Base-by-base conservation (phyloP, 2,113 vertebrate species). In the Isurus oxyrinchus region DNA sequence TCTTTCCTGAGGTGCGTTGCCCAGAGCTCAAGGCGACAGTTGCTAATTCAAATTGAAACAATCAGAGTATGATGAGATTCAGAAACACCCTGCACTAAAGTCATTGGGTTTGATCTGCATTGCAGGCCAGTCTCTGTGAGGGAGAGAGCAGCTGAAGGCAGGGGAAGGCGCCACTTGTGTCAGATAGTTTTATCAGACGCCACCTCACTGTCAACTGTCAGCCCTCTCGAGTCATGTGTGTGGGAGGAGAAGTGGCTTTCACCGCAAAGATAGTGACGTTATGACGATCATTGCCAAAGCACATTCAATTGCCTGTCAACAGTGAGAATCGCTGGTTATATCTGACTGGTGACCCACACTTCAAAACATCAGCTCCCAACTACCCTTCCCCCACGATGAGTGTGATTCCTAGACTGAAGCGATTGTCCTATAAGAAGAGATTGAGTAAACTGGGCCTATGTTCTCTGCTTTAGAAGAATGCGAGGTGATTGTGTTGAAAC, bases 171-270 rank as follows among this genome's bases (percentile, higher is more conserved):
- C 63, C 72, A 67, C 44, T 14, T 5, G 19, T 72, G 66, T 23
- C 49, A 72, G 94, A 95, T 95, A 95, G 49, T 21, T 55, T 95
- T 95, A 95, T 95, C 94, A 95, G 55, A 69, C 8, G 3, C 0
- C 49, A 31, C 40, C 66, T 53, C 49, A 76, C 59, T 72, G 31
- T 1, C 44, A 95, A 95, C 94, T 72, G 94, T 21, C 94, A 94
- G 25, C 49, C 76, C 66, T 3, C 44, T 55, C 14, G 3, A 10
- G 44, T 95, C 66, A 72, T 23, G 0, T 69, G 94, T 2, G 1
- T 6, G 67, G 67, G 94, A 95, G 94, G 94, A 95, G 40, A 69
- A 95, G 94, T 49, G 61, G 3, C 40, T 95, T 95, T n/a, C 59
- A 49, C 3, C 0, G 94, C 61, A 69, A 53, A 95, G 63, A 95